Evolutionary conservation across 2,113 vertebrate species (phyloP).

Genomic region (Brevimyrus niger): DNA sequence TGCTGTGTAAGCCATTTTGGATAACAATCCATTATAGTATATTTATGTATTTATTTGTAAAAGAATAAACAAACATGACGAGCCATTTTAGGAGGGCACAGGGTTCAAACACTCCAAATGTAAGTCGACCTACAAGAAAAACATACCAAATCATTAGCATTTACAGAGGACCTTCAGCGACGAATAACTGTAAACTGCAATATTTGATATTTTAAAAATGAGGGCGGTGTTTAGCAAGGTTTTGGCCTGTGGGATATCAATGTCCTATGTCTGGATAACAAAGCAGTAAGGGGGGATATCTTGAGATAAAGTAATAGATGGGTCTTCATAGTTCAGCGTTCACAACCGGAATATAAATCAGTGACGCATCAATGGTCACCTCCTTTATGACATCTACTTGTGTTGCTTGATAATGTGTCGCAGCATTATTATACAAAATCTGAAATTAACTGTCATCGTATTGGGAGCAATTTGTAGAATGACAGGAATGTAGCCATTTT

Average conservation of each 20-base stretch:
- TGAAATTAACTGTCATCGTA: background rate
- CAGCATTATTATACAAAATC: background rate
- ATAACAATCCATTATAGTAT: background rate
- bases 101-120: background rate
- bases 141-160: background rate
- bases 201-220: background rate
- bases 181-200: background rate
- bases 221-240: background rate
- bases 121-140: background rate
- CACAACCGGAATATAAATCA: background rate
- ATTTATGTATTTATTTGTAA: background rate
- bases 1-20: background rate
- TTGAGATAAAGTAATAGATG: background rate
- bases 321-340: background rate
- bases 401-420: background rate
- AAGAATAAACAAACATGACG: background rate
- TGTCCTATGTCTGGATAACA: background rate
- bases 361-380: background rate
- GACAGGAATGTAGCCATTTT: background rate
- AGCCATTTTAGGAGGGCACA: background rate
- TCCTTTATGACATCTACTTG: background rate
- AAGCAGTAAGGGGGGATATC: background rate
- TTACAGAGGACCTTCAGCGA: background rate
- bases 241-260: background rate
- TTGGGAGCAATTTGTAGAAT: background rate